Evolutionary conservation across 2,888 invertebrate species (phyloP), one percentile per base, ranked within the genome.

Genomic region (Vandiemenella viatica): DNA sequence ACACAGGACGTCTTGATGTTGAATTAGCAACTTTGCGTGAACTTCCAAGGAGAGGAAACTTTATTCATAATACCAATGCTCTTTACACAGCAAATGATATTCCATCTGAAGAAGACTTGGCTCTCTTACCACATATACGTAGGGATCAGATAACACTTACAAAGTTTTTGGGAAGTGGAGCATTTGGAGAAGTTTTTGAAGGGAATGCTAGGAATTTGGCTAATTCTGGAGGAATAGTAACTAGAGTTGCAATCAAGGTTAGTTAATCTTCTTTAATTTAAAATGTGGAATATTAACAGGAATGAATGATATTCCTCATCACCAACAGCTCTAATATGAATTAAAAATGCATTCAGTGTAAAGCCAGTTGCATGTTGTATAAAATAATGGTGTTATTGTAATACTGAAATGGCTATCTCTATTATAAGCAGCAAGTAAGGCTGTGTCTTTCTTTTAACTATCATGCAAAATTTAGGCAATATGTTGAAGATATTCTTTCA

Each of bases 171-270:
- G 97, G 96, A 0, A 87, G 89, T 50, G 97, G 97, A 0, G 95
- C 95, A 1, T 98, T 97, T 62, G 97, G 97, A 0, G 93, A 96
- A 67, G 97, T 97, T 1, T 93, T 87, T 63, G 91, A 93, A 69
- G 97, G 96, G 0, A 74, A 83, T 52, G 87, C 90, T 0, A 75
- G 77, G 55, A 77, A 82, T 56, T 69, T 83, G 40, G 60, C 64
- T 1, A 75, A 75, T 46, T 73, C 73, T 5, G 71, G 71, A 18
- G 61, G 60, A 16, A 59, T 60, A 20, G 79, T 79, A 50, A 82
- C 78, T 16, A 80, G 82, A 61, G 91, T 95, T n/a, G 95, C 95
- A 10, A 84, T 95, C 26, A 95, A 95, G 74, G 87, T 86, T 62
- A 56, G 52, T 47, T 26, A 19, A 44, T 19, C 10, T 44, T 2